These are phyloP conservation scores for Eutrigla gurnardus DNA, from an alignment of 2,797 vertebrate genomes.

Conservation along the genomic window DNA sequence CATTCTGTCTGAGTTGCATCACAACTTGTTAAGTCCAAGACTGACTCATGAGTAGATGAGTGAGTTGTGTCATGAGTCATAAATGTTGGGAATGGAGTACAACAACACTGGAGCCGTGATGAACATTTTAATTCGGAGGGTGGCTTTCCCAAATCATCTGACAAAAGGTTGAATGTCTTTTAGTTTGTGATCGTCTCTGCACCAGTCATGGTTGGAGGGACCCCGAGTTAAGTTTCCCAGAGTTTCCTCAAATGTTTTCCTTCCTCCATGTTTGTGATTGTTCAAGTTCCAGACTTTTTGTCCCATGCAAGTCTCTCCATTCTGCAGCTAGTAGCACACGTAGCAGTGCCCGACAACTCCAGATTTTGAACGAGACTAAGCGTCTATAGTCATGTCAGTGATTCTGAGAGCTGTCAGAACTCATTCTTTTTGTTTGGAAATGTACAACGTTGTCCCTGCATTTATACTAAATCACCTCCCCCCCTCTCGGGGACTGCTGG, in stretches of 20 bases:
- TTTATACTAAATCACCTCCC: not conserved
- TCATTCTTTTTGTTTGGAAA: no score
- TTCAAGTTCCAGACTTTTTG: conserved; percentile 8
- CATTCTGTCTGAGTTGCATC: conserved; percentile 58
- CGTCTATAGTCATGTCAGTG: not conserved
- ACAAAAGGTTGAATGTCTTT: conserved; percentile 36
- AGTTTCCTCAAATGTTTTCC: conserved; percentile 17
- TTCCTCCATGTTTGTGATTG: conserved; percentile 7
- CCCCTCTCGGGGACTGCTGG: no score
- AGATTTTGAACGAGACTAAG: not conserved
- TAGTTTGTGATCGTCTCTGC: conserved; percentile 2
- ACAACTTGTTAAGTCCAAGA: conserved; percentile 59
- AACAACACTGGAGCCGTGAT: conserved; percentile 47
- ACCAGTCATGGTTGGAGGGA: not conserved
- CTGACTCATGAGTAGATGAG: conserved; percentile 69
- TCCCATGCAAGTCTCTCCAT: not conserved
- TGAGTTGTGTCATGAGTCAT: conserved; percentile 75
- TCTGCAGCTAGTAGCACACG: conserved; percentile 3
- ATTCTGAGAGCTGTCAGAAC: not conserved
- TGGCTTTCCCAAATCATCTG: conserved; percentile 54
- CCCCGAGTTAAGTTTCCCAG: not conserved
- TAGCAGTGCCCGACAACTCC: not conserved
- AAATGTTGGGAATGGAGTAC: conserved; percentile 59
- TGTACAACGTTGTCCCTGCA: no score
- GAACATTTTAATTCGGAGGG: conserved; percentile 46